These are phyloP conservation scores for Odocoileus virginianus DNA, from an alignment of 2,113 vertebrate genomes.

Conservation along the genomic window DNA sequence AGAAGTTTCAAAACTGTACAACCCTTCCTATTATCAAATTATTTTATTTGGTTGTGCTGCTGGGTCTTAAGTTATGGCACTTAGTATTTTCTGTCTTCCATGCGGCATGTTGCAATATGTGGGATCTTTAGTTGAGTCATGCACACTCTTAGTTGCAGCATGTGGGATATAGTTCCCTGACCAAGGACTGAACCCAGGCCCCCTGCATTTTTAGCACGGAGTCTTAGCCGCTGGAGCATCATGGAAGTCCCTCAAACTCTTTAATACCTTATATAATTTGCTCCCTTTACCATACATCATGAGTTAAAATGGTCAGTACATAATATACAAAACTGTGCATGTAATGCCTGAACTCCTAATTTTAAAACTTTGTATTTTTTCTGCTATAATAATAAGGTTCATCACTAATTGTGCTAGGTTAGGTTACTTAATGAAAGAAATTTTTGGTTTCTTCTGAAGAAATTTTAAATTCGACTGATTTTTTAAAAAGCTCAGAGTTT, in stretches of 20 bases:
- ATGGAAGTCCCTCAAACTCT: neutral
- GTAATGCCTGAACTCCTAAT: neutral
- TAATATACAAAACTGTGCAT: neutral
- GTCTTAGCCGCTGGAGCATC: neutral
- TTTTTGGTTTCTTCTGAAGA: neutral
- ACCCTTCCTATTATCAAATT: neutral
- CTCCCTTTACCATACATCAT: neutral
- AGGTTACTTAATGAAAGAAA: neutral
- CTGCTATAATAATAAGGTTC: neutral
- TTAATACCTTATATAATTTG: neutral
- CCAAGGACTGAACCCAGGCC: neutral
- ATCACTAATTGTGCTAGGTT: neutral
- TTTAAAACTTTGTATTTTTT: conserved; percentile 4
- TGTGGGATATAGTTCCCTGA: neutral
- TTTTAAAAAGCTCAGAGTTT: neutral
- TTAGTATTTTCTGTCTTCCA: neutral
- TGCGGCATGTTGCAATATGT: neutral
- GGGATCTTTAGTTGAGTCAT: neutral
- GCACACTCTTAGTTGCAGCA: neutral
- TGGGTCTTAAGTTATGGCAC: neutral
- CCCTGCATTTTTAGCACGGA: neutral
- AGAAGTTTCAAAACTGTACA: neutral
- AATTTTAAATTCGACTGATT: neutral
- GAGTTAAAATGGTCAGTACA: neutral
- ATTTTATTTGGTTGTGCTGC: neutral